Conservation (phyloP, 2,888 invertebrate genomes). For the Gibbula magus region DNA sequence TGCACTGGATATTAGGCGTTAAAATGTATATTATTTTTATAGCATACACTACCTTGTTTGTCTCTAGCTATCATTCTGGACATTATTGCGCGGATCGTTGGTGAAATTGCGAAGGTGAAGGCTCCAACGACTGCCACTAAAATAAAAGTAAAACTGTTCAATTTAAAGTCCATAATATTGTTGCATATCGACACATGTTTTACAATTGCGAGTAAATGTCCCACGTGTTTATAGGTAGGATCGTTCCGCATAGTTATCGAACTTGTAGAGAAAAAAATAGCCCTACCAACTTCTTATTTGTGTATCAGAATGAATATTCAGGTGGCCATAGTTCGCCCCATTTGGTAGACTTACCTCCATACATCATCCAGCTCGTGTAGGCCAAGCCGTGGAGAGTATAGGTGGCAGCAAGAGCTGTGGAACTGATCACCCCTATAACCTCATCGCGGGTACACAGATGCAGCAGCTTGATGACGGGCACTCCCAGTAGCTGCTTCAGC, state of each 20-base stretch:
- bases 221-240: too few species aligned
- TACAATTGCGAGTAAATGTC: too few species aligned
- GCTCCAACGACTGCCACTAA: constrained; percentile 36
- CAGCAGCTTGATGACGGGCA: constrained; percentile 29
- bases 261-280: too few species aligned
- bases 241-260: too few species aligned
- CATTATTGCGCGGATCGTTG: constrained; percentile 38
- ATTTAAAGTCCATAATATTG: not conserved
- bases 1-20: too few species aligned
- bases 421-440: constrained; percentile 33
- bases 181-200: too few species aligned
- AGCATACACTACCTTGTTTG: constrained; percentile 35
- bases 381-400: constrained; percentile 30
- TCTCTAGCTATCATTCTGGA: constrained; percentile 37
- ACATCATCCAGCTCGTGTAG: constrained; percentile 34
- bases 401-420: constrained; percentile 27
- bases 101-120: constrained; percentile 20
- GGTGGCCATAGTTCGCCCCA: too few species aligned
- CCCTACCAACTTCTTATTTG: too few species aligned
- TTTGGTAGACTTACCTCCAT: constrained; percentile 37
- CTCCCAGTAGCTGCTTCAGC: constrained; percentile 31
- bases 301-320: too few species aligned
- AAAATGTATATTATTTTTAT: too few species aligned
- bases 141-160: not conserved
- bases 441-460: constrained; percentile 37